A percentile compares a stretch with the other conserved stretches of the same genome.
These are phyloP conservation scores for Epizoanthus scotinus DNA, from an alignment of 92 coral and sea anemone species.

Conservation along the genomic window DNA sequence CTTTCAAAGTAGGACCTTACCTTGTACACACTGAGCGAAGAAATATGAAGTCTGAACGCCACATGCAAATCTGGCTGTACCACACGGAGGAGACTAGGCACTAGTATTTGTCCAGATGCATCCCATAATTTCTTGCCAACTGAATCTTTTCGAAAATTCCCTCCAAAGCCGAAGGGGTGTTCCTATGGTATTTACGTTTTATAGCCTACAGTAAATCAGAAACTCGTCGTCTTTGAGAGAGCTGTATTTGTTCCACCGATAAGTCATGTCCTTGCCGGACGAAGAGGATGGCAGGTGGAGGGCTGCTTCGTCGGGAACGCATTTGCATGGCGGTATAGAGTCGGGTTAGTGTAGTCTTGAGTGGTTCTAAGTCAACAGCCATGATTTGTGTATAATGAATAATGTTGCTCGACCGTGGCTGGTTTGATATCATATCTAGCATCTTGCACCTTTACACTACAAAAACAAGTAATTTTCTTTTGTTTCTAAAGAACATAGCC, in stretches of 20 bases:
- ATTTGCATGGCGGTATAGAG: constrained; percentile 17
- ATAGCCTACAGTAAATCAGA: background rate
- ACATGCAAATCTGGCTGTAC: background rate
- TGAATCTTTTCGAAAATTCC: constrained; percentile 33
- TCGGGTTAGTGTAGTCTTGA: constrained; percentile 16
- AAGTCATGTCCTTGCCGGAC: constrained; percentile 37
- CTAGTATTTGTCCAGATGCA: background rate
- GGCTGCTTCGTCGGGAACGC: constrained; percentile 3
- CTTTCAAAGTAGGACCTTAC: too few relatives aligned
- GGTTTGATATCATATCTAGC: background rate
- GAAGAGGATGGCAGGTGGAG: constrained; percentile 39
- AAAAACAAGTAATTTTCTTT: constrained; percentile 1
- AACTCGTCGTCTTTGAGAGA: constrained; percentile 4
- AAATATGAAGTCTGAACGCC: background rate
- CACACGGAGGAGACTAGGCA: constrained; percentile 3
- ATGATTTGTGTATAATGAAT: too few relatives aligned
- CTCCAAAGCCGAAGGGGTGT: constrained; percentile 34
- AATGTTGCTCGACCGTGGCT: constrained; percentile 19
- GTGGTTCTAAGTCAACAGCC: background rate
- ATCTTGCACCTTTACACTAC: background rate
- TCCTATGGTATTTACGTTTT: background rate
- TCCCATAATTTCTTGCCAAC: constrained; percentile 27
- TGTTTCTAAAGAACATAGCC: constrained; percentile 61
- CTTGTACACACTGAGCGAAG: too few relatives aligned
- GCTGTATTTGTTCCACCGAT: background rate